Evolutionary conservation across 2,797 vertebrate genomes (phyloP).

Genomic region (Scarus forsteni): DNA sequence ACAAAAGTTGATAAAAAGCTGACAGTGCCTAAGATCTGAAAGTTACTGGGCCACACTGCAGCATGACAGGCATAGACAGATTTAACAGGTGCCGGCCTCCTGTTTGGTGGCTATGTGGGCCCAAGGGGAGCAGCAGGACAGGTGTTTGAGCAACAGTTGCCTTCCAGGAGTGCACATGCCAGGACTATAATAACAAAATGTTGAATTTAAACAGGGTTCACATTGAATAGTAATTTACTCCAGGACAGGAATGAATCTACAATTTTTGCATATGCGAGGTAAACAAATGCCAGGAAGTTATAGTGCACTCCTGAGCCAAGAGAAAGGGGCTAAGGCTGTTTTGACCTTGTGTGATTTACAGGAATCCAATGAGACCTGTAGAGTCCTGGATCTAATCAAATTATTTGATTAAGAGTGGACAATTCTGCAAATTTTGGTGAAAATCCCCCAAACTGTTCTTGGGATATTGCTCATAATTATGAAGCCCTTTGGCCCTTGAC

Average conservation of each 20-base stretch:
- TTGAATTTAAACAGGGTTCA: background rate
- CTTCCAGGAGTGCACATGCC: constrained; percentile 1
- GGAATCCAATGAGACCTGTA: too few relatives aligned
- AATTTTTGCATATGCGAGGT: background rate
- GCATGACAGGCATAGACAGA: constrained; percentile 13
- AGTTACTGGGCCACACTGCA: constrained; percentile 18
- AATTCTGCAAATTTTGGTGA: too few relatives aligned
- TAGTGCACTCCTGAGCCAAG: too few relatives aligned
- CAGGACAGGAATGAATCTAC: background rate
- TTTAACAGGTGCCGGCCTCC: constrained; percentile 60
- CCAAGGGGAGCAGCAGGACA: constrained; percentile 38
- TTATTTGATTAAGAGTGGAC: too few relatives aligned
- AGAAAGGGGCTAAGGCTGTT: too few relatives aligned
- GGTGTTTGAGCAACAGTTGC: constrained; percentile 39
- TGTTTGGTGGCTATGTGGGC: constrained; percentile 32
- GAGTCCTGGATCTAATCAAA: too few relatives aligned
- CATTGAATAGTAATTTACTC: background rate
- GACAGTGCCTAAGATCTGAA: constrained; percentile 12
- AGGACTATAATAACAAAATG: constrained; percentile 18
- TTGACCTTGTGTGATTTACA: too few relatives aligned
- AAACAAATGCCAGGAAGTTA: too few relatives aligned
- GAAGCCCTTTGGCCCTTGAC: too few relatives aligned
- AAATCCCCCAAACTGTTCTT: too few relatives aligned
- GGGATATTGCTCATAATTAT: too few relatives aligned
- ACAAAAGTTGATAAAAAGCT: constrained; percentile 12